A percentile compares a stretch with the other conserved stretches of the same genome.
Conservation (phyloP, 2,888 invertebrate genomes). For the Fissipunctia ypsillon region DNA sequence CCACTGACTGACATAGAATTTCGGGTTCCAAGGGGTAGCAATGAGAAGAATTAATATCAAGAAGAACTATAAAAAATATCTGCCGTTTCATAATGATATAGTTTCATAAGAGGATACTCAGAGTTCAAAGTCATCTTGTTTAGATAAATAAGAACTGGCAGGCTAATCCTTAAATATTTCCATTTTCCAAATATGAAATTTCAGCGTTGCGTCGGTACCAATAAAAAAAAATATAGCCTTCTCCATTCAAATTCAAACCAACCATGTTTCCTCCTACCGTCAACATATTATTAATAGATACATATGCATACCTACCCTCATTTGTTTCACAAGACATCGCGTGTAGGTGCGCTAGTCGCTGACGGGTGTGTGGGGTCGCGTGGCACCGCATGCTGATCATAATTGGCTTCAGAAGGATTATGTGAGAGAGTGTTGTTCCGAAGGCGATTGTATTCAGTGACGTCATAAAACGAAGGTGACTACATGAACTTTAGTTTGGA, state of each 20-base stretch:
- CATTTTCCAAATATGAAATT: neutral
- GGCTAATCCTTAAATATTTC: neutral
- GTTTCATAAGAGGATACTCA: no score
- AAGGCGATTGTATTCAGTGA: slow-evolving; percentile 67
- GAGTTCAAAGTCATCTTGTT: neutral
- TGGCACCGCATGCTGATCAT: slow-evolving; percentile 68
- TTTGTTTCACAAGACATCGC: slow-evolving; percentile 66
- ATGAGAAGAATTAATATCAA: no score
- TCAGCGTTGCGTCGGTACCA: neutral
- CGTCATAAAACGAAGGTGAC: slow-evolving; percentile 63
- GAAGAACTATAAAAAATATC: neutral
- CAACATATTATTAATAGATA: slow-evolving; percentile 49
- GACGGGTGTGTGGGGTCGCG: slow-evolving; percentile 66
- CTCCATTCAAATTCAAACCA: slow-evolving; percentile 25
- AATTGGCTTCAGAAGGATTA: slow-evolving; percentile 75
- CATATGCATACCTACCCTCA: slow-evolving; percentile 43
- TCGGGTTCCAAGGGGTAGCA: neutral
- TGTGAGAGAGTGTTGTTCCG: slow-evolving; percentile 71
- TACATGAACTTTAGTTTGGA: slow-evolving; percentile 63
- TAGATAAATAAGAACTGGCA: neutral
- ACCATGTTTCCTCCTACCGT: slow-evolving; percentile 4
- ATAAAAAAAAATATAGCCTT: slow-evolving; percentile 1
- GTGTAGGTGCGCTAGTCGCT: slow-evolving; percentile 50
- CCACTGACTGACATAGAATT: neutral
- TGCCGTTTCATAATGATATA: neutral